phyloP scores from a whole-genome alignment of 2,888 invertebrate genomes.

The Cerastis rubricosa region DNA sequence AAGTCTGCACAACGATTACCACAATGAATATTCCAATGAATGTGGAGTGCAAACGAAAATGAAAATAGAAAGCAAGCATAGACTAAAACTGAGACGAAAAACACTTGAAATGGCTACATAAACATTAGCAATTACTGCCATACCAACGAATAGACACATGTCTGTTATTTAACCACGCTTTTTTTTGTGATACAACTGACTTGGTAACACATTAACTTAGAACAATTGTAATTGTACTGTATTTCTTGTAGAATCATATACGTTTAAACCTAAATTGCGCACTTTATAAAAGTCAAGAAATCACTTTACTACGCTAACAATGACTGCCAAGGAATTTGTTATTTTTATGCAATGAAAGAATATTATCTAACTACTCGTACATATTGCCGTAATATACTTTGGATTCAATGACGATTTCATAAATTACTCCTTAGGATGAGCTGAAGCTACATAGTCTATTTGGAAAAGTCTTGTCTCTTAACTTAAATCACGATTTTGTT shows the following conservation, averaged over 20 bases:
- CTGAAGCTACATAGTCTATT: not conserved
- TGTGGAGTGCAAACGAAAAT: constrained; percentile 26
- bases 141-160: constrained; percentile 32
- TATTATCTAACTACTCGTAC: not conserved
- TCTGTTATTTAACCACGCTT: constrained; percentile 36
- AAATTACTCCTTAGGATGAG: not conserved
- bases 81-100: constrained; percentile 33
- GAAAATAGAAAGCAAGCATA: constrained; percentile 47
- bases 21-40: constrained; percentile 15
- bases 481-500: not conserved
- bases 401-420: not conserved
- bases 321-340: constrained; percentile 1
- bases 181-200: constrained; percentile 41
- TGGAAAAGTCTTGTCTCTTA: no score
- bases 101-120: constrained; percentile 24
- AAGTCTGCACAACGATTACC: not conserved
- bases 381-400: not conserved
- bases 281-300: constrained; percentile 12
- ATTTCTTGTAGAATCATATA: constrained; percentile 1
- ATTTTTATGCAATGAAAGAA: not conserved
- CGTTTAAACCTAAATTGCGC: not conserved
- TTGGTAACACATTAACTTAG: constrained; percentile 28
- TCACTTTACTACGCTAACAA: not conserved
- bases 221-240: constrained; percentile 24
- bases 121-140: constrained; percentile 46